phyloP scores from a whole-genome alignment of 2,113 vertebrate genomes.

The Cardinalis cardinalis region DNA sequence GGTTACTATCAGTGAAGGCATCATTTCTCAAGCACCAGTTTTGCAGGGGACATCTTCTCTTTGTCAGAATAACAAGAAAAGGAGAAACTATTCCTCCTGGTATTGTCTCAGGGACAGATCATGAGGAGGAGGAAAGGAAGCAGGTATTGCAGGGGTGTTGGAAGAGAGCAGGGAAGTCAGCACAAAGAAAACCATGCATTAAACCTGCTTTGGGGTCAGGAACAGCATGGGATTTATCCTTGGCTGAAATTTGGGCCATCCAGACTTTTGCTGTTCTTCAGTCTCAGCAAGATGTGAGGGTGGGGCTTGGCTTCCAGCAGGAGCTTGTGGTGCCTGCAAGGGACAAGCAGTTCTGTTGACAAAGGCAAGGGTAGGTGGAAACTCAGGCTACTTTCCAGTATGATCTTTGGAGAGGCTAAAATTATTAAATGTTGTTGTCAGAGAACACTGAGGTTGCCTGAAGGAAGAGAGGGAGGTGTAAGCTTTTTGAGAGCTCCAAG shows the following conservation, averaged over 20 bases:
- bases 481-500: not conserved
- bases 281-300: not conserved
- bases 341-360: not conserved
- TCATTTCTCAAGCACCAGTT: not conserved
- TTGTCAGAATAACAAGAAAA: not conserved
- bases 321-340: not conserved
- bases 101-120: not conserved
- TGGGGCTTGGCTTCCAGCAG: not conserved
- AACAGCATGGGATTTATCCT: not conserved
- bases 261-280: not conserved
- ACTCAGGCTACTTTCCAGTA: not conserved
- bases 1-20: not conserved
- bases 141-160: not conserved
- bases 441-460: not conserved
- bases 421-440: not conserved
- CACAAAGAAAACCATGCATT: not conserved
- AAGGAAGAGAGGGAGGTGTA: not conserved
- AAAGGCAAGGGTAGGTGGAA: not conserved
- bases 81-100: not conserved
- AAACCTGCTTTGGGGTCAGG: not conserved
- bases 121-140: not conserved
- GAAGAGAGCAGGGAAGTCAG: not conserved
- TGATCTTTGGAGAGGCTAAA: not conserved
- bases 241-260: not conserved
- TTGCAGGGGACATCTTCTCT: not conserved